Percentiles rank a stretch among this genome's conserved stretches.
These are phyloP conservation scores for Andricus quercusramuli DNA, from an alignment of 2,888 invertebrate species.

Conservation along the genomic window DNA sequence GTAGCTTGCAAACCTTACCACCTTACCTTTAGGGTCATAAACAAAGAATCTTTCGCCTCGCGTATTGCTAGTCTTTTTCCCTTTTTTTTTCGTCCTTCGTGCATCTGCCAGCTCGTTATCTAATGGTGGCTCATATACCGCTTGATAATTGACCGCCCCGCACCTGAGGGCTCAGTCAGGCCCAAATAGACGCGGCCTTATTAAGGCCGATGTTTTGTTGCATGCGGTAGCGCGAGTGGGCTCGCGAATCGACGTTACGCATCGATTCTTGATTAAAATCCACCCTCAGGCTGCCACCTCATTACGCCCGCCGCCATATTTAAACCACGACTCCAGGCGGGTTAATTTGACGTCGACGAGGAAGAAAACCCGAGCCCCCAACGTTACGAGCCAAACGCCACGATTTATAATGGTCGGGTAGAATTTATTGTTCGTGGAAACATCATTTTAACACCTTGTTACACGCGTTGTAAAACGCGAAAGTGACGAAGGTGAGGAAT, in stretches of 20 bases:
- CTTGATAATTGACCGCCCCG: conserved; percentile 73
- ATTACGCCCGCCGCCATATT: conserved; percentile 64
- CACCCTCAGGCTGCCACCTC: conserved; percentile 73
- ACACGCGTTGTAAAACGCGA: conserved; percentile 31
- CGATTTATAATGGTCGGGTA: conserved; percentile 38
- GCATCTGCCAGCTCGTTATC: conserved; percentile 77
- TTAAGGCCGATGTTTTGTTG: conserved; percentile 59
- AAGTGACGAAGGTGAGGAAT: conserved; percentile 32
- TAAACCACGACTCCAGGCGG: conserved; percentile 43
- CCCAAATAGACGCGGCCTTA: conserved; percentile 71
- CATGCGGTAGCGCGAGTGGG: conserved; percentile 70
- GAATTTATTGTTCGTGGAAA: conserved; percentile 41
- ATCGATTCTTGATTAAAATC: conserved; percentile 74
- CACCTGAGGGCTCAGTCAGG: conserved; percentile 63
- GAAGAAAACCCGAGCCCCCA: conserved; percentile 43
- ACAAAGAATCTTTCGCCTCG: conserved; percentile 58
- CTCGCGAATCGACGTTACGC: conserved; percentile 75
- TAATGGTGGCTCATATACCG: conserved; percentile 74
- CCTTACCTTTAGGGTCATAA: conserved; percentile 59
- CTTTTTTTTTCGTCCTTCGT: conserved; percentile 52
- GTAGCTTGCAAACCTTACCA: conserved; percentile 34
- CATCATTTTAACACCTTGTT: conserved; percentile 41
- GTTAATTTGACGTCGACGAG: conserved; percentile 55
- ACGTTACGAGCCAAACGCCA: neutral
- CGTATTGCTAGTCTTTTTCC: conserved; percentile 49